phyloP scores from a whole-genome alignment of 2,888 invertebrate species.

The Furcula furcula region DNA sequence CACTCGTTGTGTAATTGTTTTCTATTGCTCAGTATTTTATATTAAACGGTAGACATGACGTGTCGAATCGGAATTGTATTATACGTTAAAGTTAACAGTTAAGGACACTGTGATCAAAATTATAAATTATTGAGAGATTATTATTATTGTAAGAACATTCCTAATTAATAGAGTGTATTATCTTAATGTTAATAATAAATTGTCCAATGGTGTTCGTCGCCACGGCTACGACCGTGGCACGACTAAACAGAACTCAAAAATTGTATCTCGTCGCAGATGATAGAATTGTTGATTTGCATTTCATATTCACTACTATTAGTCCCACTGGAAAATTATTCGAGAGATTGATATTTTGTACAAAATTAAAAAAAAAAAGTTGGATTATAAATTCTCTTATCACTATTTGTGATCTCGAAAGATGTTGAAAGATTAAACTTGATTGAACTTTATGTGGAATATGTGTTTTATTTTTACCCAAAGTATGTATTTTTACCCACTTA shows the following conservation, averaged over 20 bases:
- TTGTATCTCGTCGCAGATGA: constrained; percentile 53
- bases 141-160: constrained; percentile 79
- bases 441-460: constrained; percentile 50
- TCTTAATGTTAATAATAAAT: constrained; percentile 69
- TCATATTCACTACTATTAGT: constrained; percentile 50
- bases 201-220: constrained; percentile 50
- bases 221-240: constrained; percentile 6
- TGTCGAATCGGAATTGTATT: constrained; percentile 75
- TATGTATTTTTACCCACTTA: too few species aligned
- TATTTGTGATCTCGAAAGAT: constrained; percentile 75
- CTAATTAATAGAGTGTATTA: constrained; percentile 74
- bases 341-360: constrained; percentile 78
- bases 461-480: constrained; percentile 50
- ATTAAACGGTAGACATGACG: constrained; percentile 57
- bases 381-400: constrained; percentile 68
- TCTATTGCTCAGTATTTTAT: constrained; percentile 81
- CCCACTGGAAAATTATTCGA: constrained; percentile 58
- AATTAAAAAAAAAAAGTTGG: constrained; percentile 67
- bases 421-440: constrained; percentile 76
- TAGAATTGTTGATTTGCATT: constrained; percentile 57
- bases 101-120: constrained; percentile 81
- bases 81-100: constrained; percentile 79
- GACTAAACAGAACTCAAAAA: constrained; percentile 50
- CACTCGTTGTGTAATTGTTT: constrained; percentile 73
- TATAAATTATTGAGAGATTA: constrained; percentile 82